phyloP scores from a whole-genome alignment of 2,888 invertebrate genomes.

The Nomada flava region DNA sequence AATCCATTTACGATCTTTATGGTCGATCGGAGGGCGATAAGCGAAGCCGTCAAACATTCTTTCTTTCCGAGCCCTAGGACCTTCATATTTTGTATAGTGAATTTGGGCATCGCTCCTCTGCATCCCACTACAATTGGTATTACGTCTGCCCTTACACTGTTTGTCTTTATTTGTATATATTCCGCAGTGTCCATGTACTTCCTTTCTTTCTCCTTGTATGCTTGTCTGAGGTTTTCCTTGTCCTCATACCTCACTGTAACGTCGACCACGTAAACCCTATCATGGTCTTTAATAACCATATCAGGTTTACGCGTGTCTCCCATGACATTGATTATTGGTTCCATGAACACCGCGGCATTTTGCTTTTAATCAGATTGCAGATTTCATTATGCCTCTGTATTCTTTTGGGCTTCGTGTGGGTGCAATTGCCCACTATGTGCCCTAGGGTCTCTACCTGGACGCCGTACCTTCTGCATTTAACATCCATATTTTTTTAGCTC shows the following conservation, averaged over 20 bases:
- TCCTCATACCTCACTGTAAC: slow-evolving; percentile 18
- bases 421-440: no score
- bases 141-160: background rate
- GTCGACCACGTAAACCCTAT: slow-evolving; percentile 16
- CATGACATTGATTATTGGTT: no score
- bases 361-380: no score
- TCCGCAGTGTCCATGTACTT: background rate
- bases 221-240: background rate
- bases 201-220: background rate
- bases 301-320: no score
- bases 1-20: background rate
- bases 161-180: accelerated
- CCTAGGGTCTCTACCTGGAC: no score
- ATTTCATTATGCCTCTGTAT: no score
- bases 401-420: background rate
- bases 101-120: background rate
- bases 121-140: background rate
- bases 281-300: background rate
- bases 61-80: background rate
- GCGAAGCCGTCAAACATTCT: background rate
- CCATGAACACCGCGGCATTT: no score
- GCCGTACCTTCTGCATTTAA: no score
- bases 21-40: background rate
- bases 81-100: background rate
- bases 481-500: no score